Evolutionary conservation across 2,888 invertebrate species (phyloP), one percentile per base, ranked within the genome.

Genomic region (Perithous albicinctus): DNA sequence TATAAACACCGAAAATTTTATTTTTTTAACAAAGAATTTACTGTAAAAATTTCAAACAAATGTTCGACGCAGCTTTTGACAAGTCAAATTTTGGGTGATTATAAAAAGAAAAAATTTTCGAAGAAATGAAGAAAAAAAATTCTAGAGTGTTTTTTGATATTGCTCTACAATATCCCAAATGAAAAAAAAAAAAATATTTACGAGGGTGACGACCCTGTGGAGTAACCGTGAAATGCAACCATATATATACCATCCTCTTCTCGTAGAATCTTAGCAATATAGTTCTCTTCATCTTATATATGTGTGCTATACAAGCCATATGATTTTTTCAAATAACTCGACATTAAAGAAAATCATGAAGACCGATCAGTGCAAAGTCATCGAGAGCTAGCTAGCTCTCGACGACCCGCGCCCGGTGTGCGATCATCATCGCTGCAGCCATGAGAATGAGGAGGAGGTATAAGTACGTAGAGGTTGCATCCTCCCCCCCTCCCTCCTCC

Each of bases 331-430:
- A 81, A 85, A 85, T 70, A 85, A 82, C 84, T 77, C 56, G 76
- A 69, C 80, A 84, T 85, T 81, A 79, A 85, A 76, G 84, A 85
- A 86, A 85, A 85, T 85, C 85, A 59, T 64, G 35, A 77, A 74
- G 82, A 76, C 78, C 82, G 88, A 87, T 88, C 86, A 83, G 80
- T 84, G 86, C 86, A 72, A 59, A 82, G 81, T 86, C 86, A 87
- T 87, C 73, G 77, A 63, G 78, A 66, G 69, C 46, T 46, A 7
- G 32, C 38, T n/a, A 32, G 56, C 66, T 46, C 66, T 46, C 46
- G 56, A 46, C 66, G 46, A 43, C 46, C 56, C 29, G 59, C 38
- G 56, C 20, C 15, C 20, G 35, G 32, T n/a, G 54, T 26, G 56
- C 26, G 61, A 73, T 59, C 20, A 61, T 61, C 46, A 61, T 43